Base-by-base conservation (phyloP, 2,113 vertebrate species). In the Phrynocephalus versicolor region DNA sequence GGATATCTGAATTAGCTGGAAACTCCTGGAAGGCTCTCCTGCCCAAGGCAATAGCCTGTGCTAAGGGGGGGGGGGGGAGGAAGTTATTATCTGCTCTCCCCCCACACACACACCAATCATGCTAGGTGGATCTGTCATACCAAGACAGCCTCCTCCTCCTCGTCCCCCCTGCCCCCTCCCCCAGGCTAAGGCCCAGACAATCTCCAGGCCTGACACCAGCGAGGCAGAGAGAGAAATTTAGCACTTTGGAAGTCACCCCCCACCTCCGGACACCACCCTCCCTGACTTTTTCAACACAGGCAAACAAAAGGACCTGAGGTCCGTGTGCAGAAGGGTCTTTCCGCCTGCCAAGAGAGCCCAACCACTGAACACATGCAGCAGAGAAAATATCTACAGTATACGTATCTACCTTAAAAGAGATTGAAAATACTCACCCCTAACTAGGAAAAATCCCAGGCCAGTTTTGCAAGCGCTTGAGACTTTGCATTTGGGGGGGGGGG, bases 401-500 rank as follows among this genome's bases (percentile, higher is more conserved):
- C 30, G 69, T 69, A 30, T 51, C 5, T 51, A 10, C 5, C 10
- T 6, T 6, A 10, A 25, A 76, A 85, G 67, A 25, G 1, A 87
- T 2, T 82, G 6, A 16, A 51, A 62, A 87, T 92, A 94, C 94
- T 94, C 92, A 94, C 94, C 93, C 91, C 91, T 89, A 89, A 86
- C 89, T 86, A 78, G 89, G 89, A 78, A 93, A 94, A 90, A 8
- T 83, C 76, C 91, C 91, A 85, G 92, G 88, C 93, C 88, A 81
- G 81, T 81, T 88, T 90, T 85, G 89, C 90, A 87, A 92, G 88
- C 93, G 85, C 89, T 82, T 87, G 91, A 88, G 90, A 94, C 89
- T 92, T 89, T 93, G 90, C 94, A 93, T 94, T 89, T 89, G 89
- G 92, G 88, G 89, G 90, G 89, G 91, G 73, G 81, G 33, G 85